Base-by-base conservation (phyloP, 2,113 vertebrate species). In the Megaceryle torquata region DNA sequence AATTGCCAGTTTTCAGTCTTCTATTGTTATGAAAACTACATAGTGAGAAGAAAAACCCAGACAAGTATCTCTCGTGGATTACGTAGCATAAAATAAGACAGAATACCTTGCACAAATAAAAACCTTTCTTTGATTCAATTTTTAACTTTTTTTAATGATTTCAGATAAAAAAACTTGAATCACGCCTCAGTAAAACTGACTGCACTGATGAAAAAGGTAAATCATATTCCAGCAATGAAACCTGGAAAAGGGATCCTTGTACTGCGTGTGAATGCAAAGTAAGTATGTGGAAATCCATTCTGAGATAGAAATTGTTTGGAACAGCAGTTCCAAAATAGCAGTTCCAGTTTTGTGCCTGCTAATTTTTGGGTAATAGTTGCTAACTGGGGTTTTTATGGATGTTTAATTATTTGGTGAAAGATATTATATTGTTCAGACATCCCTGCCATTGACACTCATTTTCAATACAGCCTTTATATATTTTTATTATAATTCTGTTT, bases 111-210 rank as follows among this genome's bases (percentile, higher is more conserved):
- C 20, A 53, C 7, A 57, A 72, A 43, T 41, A n/a, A 90, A 91
- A 77, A 3, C 13, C 11, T 77, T 81, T 41, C 5, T 80, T 80
- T 63, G 11, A 37, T 76, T 89, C 44, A 6, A 19, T 67, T 46
- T 29, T 11, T 84, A 13, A 24, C 3, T 22, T 33, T 10, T 89
- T 89, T 37, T 29, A 75, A 87, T 82, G 10, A 75, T 92, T 93
- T 64, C 97, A 99, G 99, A 99, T 99, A 96, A 99, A 99, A 98
- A 99, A 98, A 96, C 99, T 99, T 83, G 99, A 99, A 98, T 97
- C 98, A 25, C 99, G 98, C 70, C 98, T 99, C 95, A 99, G 98
- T 96, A 98, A 98, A 95, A 98, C 98, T 8, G 98, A 98, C 95
- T 99, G 99, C 97, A 98, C 98, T 96, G 99, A 99, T 54, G 97